Conservation (phyloP, 1,140 invertebrate genomes). For the Leptinotarsa texana region DNA sequence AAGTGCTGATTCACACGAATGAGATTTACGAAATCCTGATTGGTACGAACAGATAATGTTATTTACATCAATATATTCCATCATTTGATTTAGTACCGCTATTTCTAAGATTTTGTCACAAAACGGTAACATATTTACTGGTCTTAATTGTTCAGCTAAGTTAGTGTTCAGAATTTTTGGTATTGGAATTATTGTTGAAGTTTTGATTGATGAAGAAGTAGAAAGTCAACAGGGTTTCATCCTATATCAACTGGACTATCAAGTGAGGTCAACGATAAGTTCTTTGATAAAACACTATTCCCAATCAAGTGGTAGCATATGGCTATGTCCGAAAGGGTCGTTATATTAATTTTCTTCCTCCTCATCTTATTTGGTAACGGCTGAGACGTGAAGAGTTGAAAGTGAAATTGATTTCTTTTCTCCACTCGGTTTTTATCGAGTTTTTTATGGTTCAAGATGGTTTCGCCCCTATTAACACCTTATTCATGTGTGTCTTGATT, state of each 20-base stretch:
- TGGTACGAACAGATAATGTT: no score
- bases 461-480: not conserved
- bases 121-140: no score
- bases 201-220: no score
- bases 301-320: conserved; percentile 4
- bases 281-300: not conserved
- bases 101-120: no score
- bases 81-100: no score
- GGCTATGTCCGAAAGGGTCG: not conserved
- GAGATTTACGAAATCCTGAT: no score
- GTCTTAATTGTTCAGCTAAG: no score
- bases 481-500: conserved; percentile 8
- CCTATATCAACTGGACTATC: not conserved
- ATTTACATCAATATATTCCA: no score
- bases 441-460: not conserved
- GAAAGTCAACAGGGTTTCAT: not conserved
- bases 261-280: not conserved
- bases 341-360: not conserved
- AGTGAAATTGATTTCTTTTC: conserved; percentile 4
- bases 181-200: no score
- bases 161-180: no score
- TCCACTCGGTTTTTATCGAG: not conserved
- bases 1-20: no score
- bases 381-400: conserved; percentile 1
- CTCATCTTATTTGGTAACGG: not conserved